A percentile compares a stretch with the other conserved stretches of the same genome.
These are phyloP conservation scores for Philereme transversata DNA, from an alignment of 2,888 invertebrate species.

Conservation along the genomic window DNA sequence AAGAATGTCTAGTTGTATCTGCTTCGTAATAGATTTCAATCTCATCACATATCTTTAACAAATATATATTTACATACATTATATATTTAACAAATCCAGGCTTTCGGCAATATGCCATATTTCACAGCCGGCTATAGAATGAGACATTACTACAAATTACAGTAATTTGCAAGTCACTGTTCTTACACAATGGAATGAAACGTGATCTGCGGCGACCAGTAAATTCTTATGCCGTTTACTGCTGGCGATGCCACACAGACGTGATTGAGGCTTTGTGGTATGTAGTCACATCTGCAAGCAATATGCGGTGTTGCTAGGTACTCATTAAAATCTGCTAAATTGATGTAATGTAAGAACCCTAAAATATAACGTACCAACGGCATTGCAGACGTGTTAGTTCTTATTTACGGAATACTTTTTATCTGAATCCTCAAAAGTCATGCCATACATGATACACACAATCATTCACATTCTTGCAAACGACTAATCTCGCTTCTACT, in stretches of 20 bases:
- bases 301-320: too few relatives aligned
- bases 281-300: conserved; percentile 2
- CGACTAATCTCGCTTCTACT: too few relatives aligned
- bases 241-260: not conserved
- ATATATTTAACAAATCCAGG: too few relatives aligned
- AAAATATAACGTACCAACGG: too few relatives aligned
- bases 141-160: conserved; percentile 2
- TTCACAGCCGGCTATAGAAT: not conserved
- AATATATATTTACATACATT: too few relatives aligned
- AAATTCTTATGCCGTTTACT: conserved; percentile 2
- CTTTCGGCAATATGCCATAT: conserved; percentile 11
- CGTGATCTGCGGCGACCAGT: conserved; percentile 7
- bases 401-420: too few relatives aligned
- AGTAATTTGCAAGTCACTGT: conserved; percentile 2
- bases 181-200: conserved; percentile 3
- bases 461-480: too few relatives aligned
- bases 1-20: not conserved
- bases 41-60: conserved; percentile 39
- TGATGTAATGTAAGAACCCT: too few relatives aligned
- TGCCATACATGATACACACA: too few relatives aligned
- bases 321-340: too few relatives aligned
- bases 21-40: conserved; percentile 12
- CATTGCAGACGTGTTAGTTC: too few relatives aligned
- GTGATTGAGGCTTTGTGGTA: conserved; percentile 7
- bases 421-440: too few relatives aligned